phyloP scores from a whole-genome alignment of 2,888 invertebrate genomes.

The Acleris holmiana region DNA sequence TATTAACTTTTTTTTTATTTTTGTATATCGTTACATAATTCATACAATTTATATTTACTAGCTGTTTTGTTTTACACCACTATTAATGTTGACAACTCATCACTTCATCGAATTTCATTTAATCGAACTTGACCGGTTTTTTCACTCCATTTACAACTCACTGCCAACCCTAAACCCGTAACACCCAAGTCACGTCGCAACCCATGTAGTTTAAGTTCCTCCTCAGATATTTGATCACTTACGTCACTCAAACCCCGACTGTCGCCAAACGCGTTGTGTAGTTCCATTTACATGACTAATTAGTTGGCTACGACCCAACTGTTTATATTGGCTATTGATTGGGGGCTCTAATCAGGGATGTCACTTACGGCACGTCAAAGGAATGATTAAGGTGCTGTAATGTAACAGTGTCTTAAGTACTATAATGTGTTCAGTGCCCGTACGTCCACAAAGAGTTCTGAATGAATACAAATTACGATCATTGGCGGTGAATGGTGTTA shows the following conservation, averaged over 20 bases:
- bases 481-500: not conserved
- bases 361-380: constrained; percentile 15
- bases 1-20: no score
- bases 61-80: no score
- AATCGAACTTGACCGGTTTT: no score
- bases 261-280: constrained; percentile 55
- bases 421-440: no score
- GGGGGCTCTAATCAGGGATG: constrained; percentile 12
- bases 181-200: not conserved
- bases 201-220: not conserved
- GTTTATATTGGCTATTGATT: constrained; percentile 24
- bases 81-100: no score
- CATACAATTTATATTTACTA: no score
- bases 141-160: no score
- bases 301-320: constrained; percentile 58
- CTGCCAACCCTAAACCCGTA: not conserved
- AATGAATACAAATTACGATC: no score
- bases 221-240: constrained; percentile 11
- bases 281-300: constrained; percentile 71
- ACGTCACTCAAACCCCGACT: constrained; percentile 7
- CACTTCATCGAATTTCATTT: no score
- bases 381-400: constrained; percentile 1
- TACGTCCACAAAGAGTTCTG: no score
- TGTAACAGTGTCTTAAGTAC: not conserved
- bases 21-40: no score